These are phyloP conservation scores for Tarsius wallacei DNA, from an alignment of 2,797 vertebrate genomes.

Conservation along the genomic window DNA sequence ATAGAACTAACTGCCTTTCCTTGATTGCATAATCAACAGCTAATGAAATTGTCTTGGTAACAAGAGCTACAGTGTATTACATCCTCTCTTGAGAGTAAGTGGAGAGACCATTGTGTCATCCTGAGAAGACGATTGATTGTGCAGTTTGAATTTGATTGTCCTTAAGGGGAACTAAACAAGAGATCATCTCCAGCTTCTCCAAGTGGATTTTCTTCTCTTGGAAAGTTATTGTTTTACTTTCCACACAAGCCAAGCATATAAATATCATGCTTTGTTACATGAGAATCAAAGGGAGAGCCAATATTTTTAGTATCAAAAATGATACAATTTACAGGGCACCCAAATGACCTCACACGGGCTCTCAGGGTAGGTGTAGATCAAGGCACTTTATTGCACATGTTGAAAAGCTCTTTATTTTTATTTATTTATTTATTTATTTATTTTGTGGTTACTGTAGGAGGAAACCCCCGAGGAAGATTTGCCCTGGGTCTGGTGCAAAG, in stretches of 20 bases:
- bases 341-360: not conserved
- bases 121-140: constrained; percentile 89
- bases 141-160: constrained; percentile 91
- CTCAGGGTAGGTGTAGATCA: not conserved
- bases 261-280: constrained; percentile 42
- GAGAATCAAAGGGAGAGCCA: not conserved
- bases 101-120: constrained; percentile 88
- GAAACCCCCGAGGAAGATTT: constrained; percentile 96
- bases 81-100: constrained; percentile 89
- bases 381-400: not conserved
- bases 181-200: constrained; percentile 87
- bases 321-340: not conserved
- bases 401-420: constrained; percentile 58
- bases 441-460: constrained; percentile 90
- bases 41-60: constrained; percentile 93
- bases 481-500: constrained; percentile 97
- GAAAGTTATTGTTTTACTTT: constrained; percentile 85
- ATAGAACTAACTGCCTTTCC: constrained; percentile 89
- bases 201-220: constrained; percentile 84
- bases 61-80: constrained; percentile 89
- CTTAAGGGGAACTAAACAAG: constrained; percentile 87
- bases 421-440: not conserved
- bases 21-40: constrained; percentile 92
- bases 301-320: not conserved
- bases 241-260: not conserved